Evolutionary conservation across 1,140 invertebrate species (phyloP).

Genomic region (Trichonephila clavata): DNA sequence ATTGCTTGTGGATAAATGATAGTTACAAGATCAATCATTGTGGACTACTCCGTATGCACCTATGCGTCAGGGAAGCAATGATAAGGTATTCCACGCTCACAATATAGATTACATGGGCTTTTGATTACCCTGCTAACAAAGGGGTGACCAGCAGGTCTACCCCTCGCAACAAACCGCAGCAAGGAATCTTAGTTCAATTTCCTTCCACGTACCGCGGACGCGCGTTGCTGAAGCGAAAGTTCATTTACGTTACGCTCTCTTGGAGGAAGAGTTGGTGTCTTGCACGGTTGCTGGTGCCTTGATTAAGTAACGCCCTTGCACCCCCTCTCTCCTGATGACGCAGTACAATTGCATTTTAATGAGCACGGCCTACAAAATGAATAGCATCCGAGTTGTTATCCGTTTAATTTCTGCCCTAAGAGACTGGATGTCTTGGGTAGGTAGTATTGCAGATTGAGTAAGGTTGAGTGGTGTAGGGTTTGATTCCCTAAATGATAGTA

Average conservation of each 20-base stretch:
- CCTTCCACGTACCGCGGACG: conserved; percentile 26
- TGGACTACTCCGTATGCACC: background rate
- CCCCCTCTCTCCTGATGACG: conserved; percentile 13
- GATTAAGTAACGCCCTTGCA: conserved; percentile 41
- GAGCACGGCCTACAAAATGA: background rate
- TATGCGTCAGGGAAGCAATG: background rate
- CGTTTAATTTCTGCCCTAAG: conserved; percentile 13
- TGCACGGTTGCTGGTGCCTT: conserved; percentile 21
- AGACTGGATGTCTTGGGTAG: background rate
- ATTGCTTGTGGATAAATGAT: background rate
- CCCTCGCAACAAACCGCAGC: background rate
- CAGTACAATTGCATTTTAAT: conserved; percentile 55
- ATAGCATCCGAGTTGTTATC: conserved; percentile 32
- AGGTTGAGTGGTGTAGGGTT: background rate
- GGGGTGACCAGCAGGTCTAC: background rate
- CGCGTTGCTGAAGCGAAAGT: conserved; percentile 3
- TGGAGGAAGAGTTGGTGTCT: background rate
- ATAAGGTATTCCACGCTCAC: background rate
- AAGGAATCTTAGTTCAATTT: conserved; percentile 22
- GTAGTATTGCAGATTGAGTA: background rate
- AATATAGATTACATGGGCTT: background rate
- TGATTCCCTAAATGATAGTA: background rate
- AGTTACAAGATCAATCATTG: background rate
- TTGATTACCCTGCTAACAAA: conserved; percentile 26
- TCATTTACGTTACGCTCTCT: conserved; percentile 14